Base-by-base conservation (phyloP, 2,888 invertebrate species). In the Oscheius sp. region DNA sequence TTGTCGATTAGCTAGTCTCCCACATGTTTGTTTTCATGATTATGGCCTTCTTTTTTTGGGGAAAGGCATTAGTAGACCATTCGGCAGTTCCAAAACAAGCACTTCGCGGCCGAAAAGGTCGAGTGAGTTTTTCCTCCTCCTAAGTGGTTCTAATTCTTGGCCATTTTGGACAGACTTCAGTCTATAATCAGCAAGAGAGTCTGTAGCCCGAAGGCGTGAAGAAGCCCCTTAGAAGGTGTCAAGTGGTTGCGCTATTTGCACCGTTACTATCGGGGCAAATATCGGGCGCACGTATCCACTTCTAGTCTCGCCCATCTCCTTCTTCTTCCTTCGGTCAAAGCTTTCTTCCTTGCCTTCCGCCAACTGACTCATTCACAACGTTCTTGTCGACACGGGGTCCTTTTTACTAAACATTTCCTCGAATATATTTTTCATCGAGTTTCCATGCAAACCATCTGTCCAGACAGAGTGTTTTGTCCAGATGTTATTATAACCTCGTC, bases 161-260 rank as follows among this genome's bases (percentile, higher is more conserved):
- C 55, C 55, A 21, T 51, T 2, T 13, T 13, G 13, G 53, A 13
- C 5, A 29, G 2, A 21, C 2, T 55, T 55, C 55, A 21, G 42
- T 42, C 7, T 3, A 42, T 42, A 42, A 42, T 42, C 42, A 42
- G 42, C 3, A 7, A 42, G 42, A 42, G 29, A 9, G 68, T n/a
- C 68, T 55, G 65, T 65, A 65, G 65, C 68, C 68, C 68, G 42
- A 68, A 42, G 68, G 68, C 68, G 68, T 68, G 68, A 68, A 68
- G 68, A 51, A 68, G 68, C 53, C 32, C 63, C 63, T 42, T 47
- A 63, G 63, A 63, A 68, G 53, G 68, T 68, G 68, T 68, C 68
- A 68, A 68, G 68, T 68, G 68, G 51, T 68, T 68, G 68, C 42
- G 42, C 42, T 42, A 42, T 42, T 42, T 42, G 42, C 42, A 42